Evolutionary conservation across 37 sponge, comb jelly and placozoan genomes (phyloP).

Genomic region (Halichondria panicea): DNA sequence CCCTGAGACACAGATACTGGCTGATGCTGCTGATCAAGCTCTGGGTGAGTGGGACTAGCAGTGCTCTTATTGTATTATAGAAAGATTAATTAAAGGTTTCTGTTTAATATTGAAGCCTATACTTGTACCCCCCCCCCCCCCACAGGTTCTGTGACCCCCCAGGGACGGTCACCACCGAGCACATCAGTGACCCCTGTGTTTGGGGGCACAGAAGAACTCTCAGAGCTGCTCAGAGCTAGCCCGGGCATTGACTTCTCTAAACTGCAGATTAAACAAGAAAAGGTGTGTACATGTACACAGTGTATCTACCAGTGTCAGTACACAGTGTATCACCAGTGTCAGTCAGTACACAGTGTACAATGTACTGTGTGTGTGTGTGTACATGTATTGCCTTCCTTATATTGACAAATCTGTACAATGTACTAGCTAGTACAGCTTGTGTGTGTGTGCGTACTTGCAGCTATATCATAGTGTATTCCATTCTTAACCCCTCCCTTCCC

Average conservation of each 20-base stretch:
- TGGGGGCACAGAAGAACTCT: constrained; percentile 20
- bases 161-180: constrained; percentile 28
- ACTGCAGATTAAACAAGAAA: constrained; percentile 63
- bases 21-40: constrained; percentile 71
- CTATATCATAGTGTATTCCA: constrained; percentile 14
- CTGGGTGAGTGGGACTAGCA: constrained; percentile 23
- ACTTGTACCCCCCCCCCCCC: background rate
- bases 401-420: constrained; percentile 37
- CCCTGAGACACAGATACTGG: constrained; percentile 75
- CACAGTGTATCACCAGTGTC: no score
- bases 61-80: no score
- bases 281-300: constrained; percentile 45
- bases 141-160: constrained; percentile 42
- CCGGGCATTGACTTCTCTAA: constrained; percentile 68
- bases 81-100: background rate
- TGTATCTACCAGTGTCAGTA: constrained; percentile 14
- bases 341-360: no score
- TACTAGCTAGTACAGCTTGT: constrained; percentile 24
- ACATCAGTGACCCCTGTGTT: constrained; percentile 37
- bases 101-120: background rate
- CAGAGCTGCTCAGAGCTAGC: constrained; percentile 55
- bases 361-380: constrained; percentile 40
- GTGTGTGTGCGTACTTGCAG: constrained; percentile 45
- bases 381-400: constrained; percentile 37
- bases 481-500: no score